Evolutionary conservation across 2,797 vertebrate genomes (phyloP), one percentile per base, ranked within the genome.

Genomic region (Centropyge bicolor): DNA sequence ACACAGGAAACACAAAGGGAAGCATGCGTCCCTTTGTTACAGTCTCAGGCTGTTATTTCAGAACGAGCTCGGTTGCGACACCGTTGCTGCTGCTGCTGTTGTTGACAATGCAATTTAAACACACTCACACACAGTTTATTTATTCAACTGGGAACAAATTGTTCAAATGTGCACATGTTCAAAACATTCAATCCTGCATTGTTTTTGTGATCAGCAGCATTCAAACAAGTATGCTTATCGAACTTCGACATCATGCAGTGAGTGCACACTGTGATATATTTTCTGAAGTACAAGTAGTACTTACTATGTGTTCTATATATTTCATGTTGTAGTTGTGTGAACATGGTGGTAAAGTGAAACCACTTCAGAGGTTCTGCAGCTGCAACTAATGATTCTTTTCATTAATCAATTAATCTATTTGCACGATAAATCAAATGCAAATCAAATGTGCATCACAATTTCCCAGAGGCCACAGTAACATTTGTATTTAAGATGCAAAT

Each of bases 11-110:
- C 85, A 93, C 91, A 93, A 92, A 92, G 86, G 83, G 78, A 36
- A 73, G 83, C 87, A 89, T 80, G 89, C 78, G 78, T 82, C 63
- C 61, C 80, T 90, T 91, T 91, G 90, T 92, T 81, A 64, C 78
- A 61, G 14, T 27, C 75, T 65, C 69, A 31, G 52, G 13, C 57
- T 86, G 82, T 76, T 80, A 78, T 90, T 86, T 87, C 85, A 82
- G 70, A 55, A 68, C 62, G n/a, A 78, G 75, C 79, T 54, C 72
- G 67, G 76, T 64, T 80, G 70, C 59, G 17, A 86, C 77, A 68
- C 31, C 14, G 36, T 20, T 41, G 61, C 52, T 41, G 61, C 63
- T 66, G 68, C 77, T 79, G 52, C 20, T 80, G 81, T n/a, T 65
- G 76, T 80, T 86, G 82, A 78, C 85, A 56, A 55, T 31, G 49